Base-by-base conservation (phyloP, 2,113 vertebrate genomes). In the Erpornis zantholeuca region DNA sequence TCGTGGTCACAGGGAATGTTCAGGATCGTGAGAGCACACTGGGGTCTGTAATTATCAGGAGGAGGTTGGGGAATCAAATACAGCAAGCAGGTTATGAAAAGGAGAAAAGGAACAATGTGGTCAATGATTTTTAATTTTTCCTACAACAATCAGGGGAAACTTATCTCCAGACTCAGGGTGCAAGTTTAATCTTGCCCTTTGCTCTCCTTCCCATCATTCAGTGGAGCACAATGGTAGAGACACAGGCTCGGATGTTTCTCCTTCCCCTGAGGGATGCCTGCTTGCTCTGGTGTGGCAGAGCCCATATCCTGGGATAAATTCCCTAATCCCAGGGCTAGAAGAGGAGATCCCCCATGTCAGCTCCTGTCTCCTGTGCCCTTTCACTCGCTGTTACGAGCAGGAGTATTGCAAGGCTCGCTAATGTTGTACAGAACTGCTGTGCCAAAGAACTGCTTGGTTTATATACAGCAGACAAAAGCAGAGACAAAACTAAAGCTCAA, bases 121-220 rank as follows among this genome's bases (percentile, higher is more conserved):
- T 25, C 22, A 92, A 54, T 0, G 31, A 15, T 75, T 91, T 90
- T 87, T 70, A 57, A 80, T 89, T 92, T 88, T 91, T 89, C 57
- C 25, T 69, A 10, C 19, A 82, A 90, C 86, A 97, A 88, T 92
- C 82, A 93, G 10, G 65, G 76, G 80, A 94, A 91, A 75, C 53
- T 76, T 75, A 82, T 94, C 90, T 86, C 65, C 60, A 40, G 52
- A 49, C 31, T 72, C 61, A 77, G 72, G 69, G 76, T 79, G 33
- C 60, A 83, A 90, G 82, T 81, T 90, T 42, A 70, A 88, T 88
- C 96, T 79, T 86, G 59, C 75, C 70, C 57, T 89, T 85, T 6
- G 0, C 16, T 59, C 87, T 63, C 88, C 52, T 95, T 91, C 77
- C 88, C 80, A 84, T 47, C 83, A 84, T 86, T 82, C 83, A 89